Base-by-base conservation (phyloP, 2,888 invertebrate species). In the Idaea aversata region DNA sequence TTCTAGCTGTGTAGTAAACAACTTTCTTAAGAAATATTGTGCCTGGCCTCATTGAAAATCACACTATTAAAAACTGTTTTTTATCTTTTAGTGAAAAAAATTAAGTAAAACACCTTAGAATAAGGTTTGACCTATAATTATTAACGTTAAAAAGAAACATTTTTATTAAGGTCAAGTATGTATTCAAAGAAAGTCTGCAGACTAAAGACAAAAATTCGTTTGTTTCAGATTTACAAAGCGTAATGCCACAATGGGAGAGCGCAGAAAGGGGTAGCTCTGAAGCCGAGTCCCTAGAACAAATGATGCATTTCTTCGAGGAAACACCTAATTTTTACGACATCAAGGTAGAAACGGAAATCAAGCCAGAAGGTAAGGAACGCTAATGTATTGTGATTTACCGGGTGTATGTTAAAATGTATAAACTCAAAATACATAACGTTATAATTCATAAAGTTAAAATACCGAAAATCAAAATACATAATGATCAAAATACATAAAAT, bases 231-330 rank as follows among this genome's bases (percentile, higher is more conserved):
- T 47, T 47, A 13, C 47, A 5, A 47, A 47, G 47, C 59, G 79
- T 69, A 70, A 90, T 90, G 90, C 89, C 87, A 70, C 88, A 88
- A 73, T 90, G 88, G 88, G 86, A 86, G 64, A 87, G 82, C 63
- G 82, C 79, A 57, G 88, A 87, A 66, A 83, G 79, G 57, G 84
- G 79, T 58, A 84, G 80, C 62, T 79, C 86, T 5, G 84, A 84
- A 65, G 84, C 85, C 10, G 83, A 85, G 67, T 86, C 88, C 6
- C 88, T 86, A 13, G 85, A 84, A 65, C 84, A 86, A 70, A 77
- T 79, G 70, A 83, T 84, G 81, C 65, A 82, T 61, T 83, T 76
- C 74, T 87, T 79, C 61, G 87, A 88, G 67, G 88, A 90, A 25
- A 77, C 82, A 16, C 81, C 83, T 2, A 85, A 87, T 67, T 88